phyloP scores from a whole-genome alignment of 2,113 vertebrate genomes.

The Athene noctua region DNA sequence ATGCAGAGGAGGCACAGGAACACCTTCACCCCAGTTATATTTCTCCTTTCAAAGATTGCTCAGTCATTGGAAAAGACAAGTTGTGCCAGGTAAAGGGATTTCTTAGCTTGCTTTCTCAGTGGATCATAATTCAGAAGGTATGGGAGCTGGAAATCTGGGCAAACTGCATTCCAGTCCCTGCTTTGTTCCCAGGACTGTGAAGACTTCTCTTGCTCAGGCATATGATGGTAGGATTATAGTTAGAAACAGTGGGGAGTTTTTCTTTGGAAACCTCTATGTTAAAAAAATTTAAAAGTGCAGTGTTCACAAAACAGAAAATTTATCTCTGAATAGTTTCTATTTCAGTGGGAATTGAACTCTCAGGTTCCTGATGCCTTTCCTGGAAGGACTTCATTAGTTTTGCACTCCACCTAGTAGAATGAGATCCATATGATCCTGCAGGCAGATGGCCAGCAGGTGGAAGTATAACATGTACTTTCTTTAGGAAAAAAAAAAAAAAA shows the following conservation, averaged over 20 bases:
- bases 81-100: background rate
- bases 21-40: background rate
- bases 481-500: background rate
- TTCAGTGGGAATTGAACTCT: background rate
- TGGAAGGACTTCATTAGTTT: background rate
- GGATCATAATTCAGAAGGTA: background rate
- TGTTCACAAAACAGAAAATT: background rate
- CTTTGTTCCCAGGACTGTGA: background rate
- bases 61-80: background rate
- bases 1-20: background rate
- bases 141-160: background rate
- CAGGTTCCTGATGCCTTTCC: background rate
- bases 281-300: background rate
- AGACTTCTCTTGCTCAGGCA: background rate
- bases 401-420: background rate
- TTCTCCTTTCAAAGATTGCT: background rate
- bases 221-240: background rate
- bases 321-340: background rate
- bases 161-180: background rate
- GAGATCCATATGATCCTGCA: background rate
- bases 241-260: background rate
- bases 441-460: slow-evolving; percentile 20
- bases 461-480: background rate
- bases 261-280: background rate
- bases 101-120: background rate